Evolutionary conservation across 2,888 invertebrate species (phyloP), one percentile per base, ranked within the genome.

Genomic region (Auanema sp.): DNA sequence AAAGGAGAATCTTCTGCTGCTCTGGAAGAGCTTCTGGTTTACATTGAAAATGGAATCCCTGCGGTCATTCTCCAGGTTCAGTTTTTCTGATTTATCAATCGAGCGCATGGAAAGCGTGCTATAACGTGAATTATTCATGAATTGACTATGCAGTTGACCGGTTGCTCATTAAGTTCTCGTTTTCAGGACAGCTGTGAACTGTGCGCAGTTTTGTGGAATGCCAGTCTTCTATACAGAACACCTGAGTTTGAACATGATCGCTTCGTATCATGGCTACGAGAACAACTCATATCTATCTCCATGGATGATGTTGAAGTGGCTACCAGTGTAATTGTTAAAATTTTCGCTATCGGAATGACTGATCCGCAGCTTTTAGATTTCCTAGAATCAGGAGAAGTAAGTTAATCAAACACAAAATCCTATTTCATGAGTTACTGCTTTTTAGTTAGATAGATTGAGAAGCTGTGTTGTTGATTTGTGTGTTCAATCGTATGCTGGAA

Each of bases 141-240:
- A n/a, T n/a, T n/a, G n/a, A n/a, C n/a, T n/a, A n/a, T n/a, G n/a
- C n/a, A n/a, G n/a, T n/a, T n/a, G n/a, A n/a, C n/a, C n/a, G n/a
- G 23, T 23, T 57, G 6, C 47, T 57, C 50, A 58, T 54, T 16
- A 1, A 40, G 10, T 25, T 14, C 8, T 1, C 58, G 44, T 12
- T 64, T 77, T 14, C 64, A 80, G 71, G 81, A 81, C 60, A 73
- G 72, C 42, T 80, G 79, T 63, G 81, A 81, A 60, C 57, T 81
- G 12, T 81, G 81, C 60, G 74, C 74, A 2, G 60, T 79, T 8
- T 69, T 81, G 8, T 71, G 72, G 53, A 71, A 68, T 18, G 71
- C 73, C 18, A 67, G 70, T 56, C 63, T 76, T n/a, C 72, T 81
- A 23, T 74, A 72, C 43, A 65, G 72, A 43, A 71, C 72, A 56